phyloP scores from a whole-genome alignment of 2,113 vertebrate genomes.

The Mirounga angustirostris region DNA sequence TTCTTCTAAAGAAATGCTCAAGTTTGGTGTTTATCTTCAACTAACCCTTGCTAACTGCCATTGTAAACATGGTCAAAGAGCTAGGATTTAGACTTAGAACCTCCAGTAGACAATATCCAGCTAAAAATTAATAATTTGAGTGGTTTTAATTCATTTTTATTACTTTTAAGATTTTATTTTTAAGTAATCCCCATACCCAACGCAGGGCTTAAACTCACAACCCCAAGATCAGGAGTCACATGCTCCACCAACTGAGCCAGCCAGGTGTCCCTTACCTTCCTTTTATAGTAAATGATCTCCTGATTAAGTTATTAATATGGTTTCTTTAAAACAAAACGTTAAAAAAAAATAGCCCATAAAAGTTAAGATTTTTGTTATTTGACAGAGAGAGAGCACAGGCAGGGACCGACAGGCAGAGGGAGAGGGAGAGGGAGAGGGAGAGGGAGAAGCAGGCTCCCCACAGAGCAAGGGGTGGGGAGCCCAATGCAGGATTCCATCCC shows the following conservation, averaged over 20 bases:
- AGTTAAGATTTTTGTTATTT: too few relatives aligned
- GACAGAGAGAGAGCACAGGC: too few relatives aligned
- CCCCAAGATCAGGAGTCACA: not conserved
- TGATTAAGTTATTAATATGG: not conserved
- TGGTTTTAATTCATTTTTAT: not conserved
- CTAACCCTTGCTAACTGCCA: not conserved
- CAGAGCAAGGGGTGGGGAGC: too few relatives aligned
- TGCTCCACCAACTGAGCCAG: not conserved
- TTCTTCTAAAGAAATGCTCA: slow-evolving; percentile 39
- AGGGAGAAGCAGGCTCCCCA: too few relatives aligned
- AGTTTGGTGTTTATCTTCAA: slow-evolving; percentile 38
- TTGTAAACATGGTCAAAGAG: not conserved
- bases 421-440: too few relatives aligned
- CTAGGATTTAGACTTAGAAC: not conserved
- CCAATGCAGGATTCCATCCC: too few relatives aligned
- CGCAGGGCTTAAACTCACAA: not conserved
- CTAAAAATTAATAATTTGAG: not conserved
- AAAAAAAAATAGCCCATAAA: not conserved
- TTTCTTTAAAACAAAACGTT: not conserved
- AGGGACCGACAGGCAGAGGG: too few relatives aligned
- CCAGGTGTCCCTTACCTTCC: not conserved
- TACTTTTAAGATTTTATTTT: not conserved
- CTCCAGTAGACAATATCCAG: not conserved
- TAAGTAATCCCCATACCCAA: not conserved
- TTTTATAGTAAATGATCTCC: slow-evolving; percentile 10